Base-by-base conservation (phyloP, 1,140 invertebrate genomes). In the Drosophila varians region DNA sequence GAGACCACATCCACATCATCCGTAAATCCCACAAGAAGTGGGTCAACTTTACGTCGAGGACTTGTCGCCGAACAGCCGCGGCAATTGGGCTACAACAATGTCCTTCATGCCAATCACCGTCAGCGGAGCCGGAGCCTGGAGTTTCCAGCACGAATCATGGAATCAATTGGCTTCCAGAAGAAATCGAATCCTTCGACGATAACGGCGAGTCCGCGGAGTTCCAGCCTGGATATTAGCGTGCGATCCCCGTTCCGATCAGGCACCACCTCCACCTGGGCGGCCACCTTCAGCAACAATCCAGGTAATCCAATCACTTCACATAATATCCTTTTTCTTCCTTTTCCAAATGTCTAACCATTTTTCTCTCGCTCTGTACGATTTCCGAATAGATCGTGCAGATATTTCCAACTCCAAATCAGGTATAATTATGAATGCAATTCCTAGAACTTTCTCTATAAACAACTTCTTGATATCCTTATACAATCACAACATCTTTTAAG, bases 101-200 rank as follows among this genome's bases (percentile, higher is more conserved):
- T 82, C 16, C 49, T 80, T 4, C 49, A 82, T 8, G 42, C 53
- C 4, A 82, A 83, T 19, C 62, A 69, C 40, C 19, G 58, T 5
- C 73, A 70, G 6, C 52, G 77, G 4, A 46, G 21, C 14, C 28
- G 45, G 7, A 69, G 57, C 11, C 21, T 26, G 5, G 47, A 53
- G 40, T 5, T 14, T 4, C 9, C 25, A 0, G 26, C 25, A 7
- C 36, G n/a, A 7, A 14, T n/a, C 8, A 8, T 46, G 11, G 19
- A 36, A 1, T 11, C 21, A 12, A 38, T 38, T 38, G 36, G 28
- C 3, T 14, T 38, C n/a, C 12, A 14, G 6, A 16, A 12, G 5
- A 12, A 14, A 2, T 0, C 12, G 7, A 16, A 38, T 11, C 28
- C 28, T 6, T 16, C 12, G n/a, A n/a, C 36, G 2, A n/a, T 6